Base-by-base conservation (phyloP, 92 coral and sea anemone genomes). In the Palythoa grandiflora region DNA sequence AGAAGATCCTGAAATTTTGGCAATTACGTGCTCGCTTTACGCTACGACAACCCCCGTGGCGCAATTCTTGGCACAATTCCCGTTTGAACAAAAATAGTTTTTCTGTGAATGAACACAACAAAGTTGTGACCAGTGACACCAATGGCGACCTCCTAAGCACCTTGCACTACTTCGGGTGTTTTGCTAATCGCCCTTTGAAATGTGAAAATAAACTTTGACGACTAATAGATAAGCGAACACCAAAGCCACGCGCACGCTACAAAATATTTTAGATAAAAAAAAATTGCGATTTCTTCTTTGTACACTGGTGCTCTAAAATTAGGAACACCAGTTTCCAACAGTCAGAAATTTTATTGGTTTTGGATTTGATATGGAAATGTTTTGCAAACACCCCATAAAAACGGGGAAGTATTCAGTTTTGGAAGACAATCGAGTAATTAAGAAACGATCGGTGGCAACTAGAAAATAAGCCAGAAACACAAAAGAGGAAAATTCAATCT, bases 131-230 rank as follows among this genome's bases (percentile, higher is more conserved):
- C 50, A 10, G 60, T 36, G 36, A 81, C 86, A 81, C 86, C 75
- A 59, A 37, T 17, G n/a, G 57, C 86, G 75, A 81, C 74, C n/a
- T 9, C 19, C 76, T 81, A n/a, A 21, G 86, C 86, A 68, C 86
- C 75, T 81, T n/a, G n/a, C 44, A 51, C 36, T 28, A 21, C 47
- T 65, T 19, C 28, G 14, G 63, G 86, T 81, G 86, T 66, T n/a
- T 81, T 16, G 47, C 12, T 66, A 81, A 68, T 81, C 86, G 74
- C 75, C 73, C 86, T 63, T 16, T 12, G n/a, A 81, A 71, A 81
- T 59, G 44, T 48, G 86, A 81, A 81, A 81, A 66, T 65, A 68
- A 81, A 66, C 75, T 77, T 77, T 54, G 48, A 77, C 68, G 68
- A 77, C 38, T 14, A 77, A 28, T 35, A 21, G 83, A 14, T 77